phyloP scores from a whole-genome alignment of 2,113 vertebrate species.

The Climacteris rufus region DNA sequence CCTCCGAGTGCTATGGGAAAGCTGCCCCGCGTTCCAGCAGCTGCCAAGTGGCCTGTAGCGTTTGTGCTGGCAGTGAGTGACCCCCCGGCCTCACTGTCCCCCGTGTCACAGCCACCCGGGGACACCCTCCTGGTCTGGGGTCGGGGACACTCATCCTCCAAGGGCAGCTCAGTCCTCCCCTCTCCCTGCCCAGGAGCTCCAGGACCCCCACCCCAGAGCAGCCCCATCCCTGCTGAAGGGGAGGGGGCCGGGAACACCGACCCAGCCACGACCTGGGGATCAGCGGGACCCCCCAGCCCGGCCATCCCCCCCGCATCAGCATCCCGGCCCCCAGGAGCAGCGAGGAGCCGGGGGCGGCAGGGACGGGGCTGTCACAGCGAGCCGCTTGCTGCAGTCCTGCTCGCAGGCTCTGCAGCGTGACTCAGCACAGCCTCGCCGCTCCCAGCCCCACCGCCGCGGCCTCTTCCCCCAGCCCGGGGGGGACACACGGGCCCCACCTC shows the following conservation, averaged over 20 bases:
- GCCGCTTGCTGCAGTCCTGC: slow-evolving; percentile 53
- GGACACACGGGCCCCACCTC: background rate
- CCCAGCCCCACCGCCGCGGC: background rate
- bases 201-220: background rate
- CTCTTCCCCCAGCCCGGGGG: background rate
- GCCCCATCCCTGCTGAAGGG: background rate
- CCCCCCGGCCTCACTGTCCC: accelerated
- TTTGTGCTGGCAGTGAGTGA: background rate
- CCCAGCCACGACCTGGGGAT: accelerated
- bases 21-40: accelerated
- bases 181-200: background rate
- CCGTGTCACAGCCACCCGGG: accelerated
- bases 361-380: background rate
- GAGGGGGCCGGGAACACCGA: accelerated
- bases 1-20: background rate
- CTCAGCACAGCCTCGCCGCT: slow-evolving; percentile 49
- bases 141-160: background rate
- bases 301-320: background rate
- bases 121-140: background rate
- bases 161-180: background rate
- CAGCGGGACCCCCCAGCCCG: background rate
- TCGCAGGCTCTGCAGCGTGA: slow-evolving; percentile 57
- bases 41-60: background rate
- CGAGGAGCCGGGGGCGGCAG: background rate
- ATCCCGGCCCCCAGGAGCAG: background rate